These are phyloP conservation scores for Daphoenositta chrysoptera DNA, from an alignment of 2,113 vertebrate species.

Conservation along the genomic window DNA sequence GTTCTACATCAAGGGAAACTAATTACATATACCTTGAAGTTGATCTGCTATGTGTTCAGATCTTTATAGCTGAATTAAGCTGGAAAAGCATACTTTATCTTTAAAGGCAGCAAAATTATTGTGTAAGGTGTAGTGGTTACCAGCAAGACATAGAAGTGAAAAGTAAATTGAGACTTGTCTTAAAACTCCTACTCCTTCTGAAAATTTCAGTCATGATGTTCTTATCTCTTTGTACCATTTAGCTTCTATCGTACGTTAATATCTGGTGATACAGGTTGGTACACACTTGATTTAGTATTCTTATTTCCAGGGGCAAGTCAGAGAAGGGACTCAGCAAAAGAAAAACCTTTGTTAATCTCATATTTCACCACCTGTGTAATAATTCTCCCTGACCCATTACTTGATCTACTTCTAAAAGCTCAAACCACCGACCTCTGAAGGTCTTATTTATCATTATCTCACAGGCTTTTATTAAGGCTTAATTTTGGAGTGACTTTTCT, in stretches of 20 bases:
- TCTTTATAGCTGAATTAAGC: neutral
- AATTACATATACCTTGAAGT: neutral
- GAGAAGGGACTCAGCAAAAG: neutral
- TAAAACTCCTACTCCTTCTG: neutral
- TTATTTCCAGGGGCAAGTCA: neutral
- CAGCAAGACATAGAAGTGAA: neutral
- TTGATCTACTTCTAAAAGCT: neutral
- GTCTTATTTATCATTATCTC: neutral
- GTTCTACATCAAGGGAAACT: constrained; percentile 4
- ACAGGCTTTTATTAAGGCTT: neutral
- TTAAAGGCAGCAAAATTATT: neutral
- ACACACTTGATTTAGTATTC: neutral
- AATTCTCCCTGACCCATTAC: neutral
- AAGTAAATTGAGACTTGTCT: neutral
- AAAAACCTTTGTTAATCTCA: neutral
- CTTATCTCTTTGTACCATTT: neutral
- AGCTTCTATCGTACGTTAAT: neutral
- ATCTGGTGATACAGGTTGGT: neutral
- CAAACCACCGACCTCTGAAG: neutral
- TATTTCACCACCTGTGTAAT: neutral
- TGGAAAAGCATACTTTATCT: neutral
- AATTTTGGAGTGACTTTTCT: neutral
- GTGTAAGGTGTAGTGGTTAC: neutral
- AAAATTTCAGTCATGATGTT: neutral
- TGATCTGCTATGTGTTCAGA: neutral